A percentile compares a stretch with the other conserved stretches of the same genome.
Conservation (phyloP, 2,888 invertebrate species). For the Cephonodes hylas region DNA sequence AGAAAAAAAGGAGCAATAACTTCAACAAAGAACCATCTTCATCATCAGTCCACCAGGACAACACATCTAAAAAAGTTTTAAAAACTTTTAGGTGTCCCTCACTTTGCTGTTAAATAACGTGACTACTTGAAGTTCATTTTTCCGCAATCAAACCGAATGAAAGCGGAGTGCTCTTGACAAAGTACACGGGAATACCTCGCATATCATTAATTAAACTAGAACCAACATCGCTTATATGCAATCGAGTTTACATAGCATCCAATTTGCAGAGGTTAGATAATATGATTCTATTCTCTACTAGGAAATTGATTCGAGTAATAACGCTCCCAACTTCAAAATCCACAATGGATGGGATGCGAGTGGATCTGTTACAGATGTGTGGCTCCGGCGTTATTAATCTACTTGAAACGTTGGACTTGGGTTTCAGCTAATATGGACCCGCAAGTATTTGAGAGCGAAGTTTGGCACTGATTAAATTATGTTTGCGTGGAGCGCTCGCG, state of each 20-base stretch:
- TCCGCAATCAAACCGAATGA: background rate
- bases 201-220: background rate
- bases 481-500: too few species aligned
- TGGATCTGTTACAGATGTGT: background rate
- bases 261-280: conserved; percentile 46
- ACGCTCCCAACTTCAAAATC: conserved; percentile 37
- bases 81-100: too few species aligned
- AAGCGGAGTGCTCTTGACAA: too few species aligned
- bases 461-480: background rate
- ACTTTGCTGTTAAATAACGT: background rate
- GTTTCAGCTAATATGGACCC: background rate
- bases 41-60: too few species aligned
- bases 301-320: conserved; percentile 48
- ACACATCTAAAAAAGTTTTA: too few species aligned
- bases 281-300: conserved; percentile 43
- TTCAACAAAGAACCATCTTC: too few species aligned
- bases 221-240: background rate
- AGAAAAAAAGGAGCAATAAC: too few species aligned
- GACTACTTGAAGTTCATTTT: background rate
- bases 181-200: background rate
- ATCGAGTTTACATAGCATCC: conserved; percentile 29
- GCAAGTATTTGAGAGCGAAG: background rate
- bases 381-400: background rate
- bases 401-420: conserved; percentile 7
- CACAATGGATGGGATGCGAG: conserved; percentile 32